Evolutionary conservation across 2,888 invertebrate genomes (phyloP).

Genomic region (Drosophila hamatofila): DNA sequence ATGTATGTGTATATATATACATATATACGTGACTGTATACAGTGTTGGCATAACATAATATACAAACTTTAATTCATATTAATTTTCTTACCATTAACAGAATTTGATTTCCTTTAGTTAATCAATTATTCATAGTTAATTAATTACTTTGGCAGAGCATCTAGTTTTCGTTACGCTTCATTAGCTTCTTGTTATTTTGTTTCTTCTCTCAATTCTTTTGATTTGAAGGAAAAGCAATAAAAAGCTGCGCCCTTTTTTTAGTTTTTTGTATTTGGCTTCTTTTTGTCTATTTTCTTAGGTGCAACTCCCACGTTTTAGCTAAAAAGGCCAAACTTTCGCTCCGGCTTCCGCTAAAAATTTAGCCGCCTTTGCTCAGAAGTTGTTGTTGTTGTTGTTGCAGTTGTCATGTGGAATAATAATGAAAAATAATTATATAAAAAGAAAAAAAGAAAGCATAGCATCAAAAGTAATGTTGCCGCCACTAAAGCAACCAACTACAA

Average conservation of each 20-base stretch:
- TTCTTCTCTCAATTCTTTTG: neutral
- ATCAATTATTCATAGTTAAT: neutral
- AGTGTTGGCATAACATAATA: neutral
- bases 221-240: conserved; percentile 9
- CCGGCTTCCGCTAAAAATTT: conserved; percentile 55
- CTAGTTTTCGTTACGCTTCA: conserved; percentile 8
- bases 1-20: conserved; percentile 2
- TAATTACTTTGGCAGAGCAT: conserved; percentile 1
- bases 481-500: conserved; percentile 23
- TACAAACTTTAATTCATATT: neutral
- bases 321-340: conserved; percentile 60
- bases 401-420: conserved; percentile 61
- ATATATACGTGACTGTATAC: neutral
- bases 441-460: conserved; percentile 46
- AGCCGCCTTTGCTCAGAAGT: conserved; percentile 5
- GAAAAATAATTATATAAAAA: conserved; percentile 46
- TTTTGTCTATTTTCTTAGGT: conserved; percentile 27
- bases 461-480: conserved; percentile 25
- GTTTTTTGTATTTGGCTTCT: conserved; percentile 13
- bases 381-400: conserved; percentile 35
- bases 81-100: too few relatives aligned
- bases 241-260: conserved; percentile 51
- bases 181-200: conserved; percentile 2
- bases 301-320: conserved; percentile 42
- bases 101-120: neutral